These are phyloP conservation scores for Drosophila greeni DNA, from an alignment of 2,888 invertebrate species.

Conservation along the genomic window DNA sequence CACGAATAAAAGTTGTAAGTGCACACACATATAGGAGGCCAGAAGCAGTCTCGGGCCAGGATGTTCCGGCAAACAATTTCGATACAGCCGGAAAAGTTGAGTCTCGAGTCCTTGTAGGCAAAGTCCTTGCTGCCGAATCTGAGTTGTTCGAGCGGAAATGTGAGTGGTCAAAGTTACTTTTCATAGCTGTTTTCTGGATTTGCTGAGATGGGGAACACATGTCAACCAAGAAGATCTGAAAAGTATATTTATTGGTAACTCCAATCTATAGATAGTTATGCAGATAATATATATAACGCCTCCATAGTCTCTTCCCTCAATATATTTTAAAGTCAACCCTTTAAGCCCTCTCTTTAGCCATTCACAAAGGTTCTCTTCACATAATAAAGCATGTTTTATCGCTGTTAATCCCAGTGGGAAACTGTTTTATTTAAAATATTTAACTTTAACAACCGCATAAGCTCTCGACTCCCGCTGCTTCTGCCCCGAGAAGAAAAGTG, in stretches of 20 bases:
- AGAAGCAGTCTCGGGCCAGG: constrained; percentile 15
- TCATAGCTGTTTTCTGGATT: constrained; percentile 1
- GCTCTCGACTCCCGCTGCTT: constrained; percentile 29
- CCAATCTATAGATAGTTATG: not conserved
- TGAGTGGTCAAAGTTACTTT: constrained; percentile 10
- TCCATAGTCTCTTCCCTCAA: not conserved
- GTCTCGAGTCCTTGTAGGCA: not conserved
- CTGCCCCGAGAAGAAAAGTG: constrained; percentile 22
- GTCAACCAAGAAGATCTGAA: too few species aligned
- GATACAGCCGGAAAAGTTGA: constrained; percentile 20
- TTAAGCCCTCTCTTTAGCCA: not conserved
- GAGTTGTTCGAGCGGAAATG: constrained; percentile 7
- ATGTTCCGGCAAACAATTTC: constrained; percentile 51
- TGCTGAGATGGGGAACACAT: not conserved
- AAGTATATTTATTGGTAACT: too few species aligned
- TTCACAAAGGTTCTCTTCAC: not conserved
- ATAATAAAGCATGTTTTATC: not conserved
- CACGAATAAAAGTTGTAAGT: constrained; percentile 54
- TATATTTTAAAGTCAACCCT: not conserved
- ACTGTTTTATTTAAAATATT: constrained; percentile 21
- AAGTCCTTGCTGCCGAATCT: constrained; percentile 12
- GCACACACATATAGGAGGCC: constrained; percentile 24
- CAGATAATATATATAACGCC: not conserved
- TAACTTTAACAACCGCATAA: constrained; percentile 31
- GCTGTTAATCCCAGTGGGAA: constrained; percentile 18